Evolutionary conservation across 2,797 vertebrate species (phyloP).

Genomic region (Esox masquinongy): DNA sequence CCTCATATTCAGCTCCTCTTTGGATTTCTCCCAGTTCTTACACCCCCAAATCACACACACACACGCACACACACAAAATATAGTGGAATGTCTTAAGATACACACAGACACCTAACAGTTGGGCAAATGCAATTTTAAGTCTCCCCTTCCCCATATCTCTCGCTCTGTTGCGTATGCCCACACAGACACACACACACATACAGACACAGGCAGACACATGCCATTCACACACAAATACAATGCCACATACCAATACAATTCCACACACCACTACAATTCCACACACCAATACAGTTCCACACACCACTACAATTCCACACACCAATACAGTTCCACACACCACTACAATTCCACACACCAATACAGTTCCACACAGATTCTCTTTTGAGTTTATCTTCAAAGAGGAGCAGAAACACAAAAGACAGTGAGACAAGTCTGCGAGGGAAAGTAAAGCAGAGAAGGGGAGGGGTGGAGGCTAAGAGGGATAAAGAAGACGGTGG

Average conservation of each 20-base stretch:
- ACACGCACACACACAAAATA: neutral
- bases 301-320: neutral
- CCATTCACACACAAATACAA: neutral
- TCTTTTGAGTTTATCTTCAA: conserved; percentile 54
- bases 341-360: neutral
- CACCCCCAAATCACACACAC: conserved; percentile 7
- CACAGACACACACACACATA: neutral
- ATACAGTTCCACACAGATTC: conserved; percentile 10
- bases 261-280: neutral
- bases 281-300: neutral
- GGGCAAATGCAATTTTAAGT: conserved; percentile 1
- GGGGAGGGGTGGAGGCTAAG: conserved; percentile 20
- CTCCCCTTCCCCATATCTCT: conserved; percentile 5
- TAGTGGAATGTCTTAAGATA: neutral
- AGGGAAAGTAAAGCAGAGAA: conserved; percentile 8
- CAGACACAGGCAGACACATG: neutral
- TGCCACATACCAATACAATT: neutral
- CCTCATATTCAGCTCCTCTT: conserved; percentile 38
- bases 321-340: neutral
- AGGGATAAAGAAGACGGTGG: conserved; percentile 13
- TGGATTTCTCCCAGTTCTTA: conserved; percentile 42
- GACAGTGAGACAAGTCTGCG: conserved; percentile 43
- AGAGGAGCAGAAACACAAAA: conserved; percentile 49
- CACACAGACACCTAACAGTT: neutral
- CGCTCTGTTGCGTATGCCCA: neutral